Conservation (phyloP, 2,113 vertebrate genomes). For the Chelonoidis abingdonii region DNA sequence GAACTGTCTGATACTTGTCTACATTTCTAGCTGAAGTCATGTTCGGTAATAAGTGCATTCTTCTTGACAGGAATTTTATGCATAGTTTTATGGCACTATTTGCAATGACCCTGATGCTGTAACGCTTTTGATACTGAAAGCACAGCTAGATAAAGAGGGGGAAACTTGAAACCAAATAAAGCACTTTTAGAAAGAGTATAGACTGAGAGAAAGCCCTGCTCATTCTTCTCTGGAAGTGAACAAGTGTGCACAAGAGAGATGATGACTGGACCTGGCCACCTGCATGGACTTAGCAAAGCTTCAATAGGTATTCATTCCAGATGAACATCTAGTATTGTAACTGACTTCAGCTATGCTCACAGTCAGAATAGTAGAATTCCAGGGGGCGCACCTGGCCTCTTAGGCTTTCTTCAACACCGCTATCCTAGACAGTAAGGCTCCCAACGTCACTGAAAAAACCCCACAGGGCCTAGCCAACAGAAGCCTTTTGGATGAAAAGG, state of each 20-base stretch:
- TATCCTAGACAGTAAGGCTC: not conserved
- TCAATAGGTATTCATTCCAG: not conserved
- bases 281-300: not conserved
- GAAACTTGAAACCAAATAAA: not conserved
- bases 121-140: not conserved
- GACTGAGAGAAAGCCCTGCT: not conserved
- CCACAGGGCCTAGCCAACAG: not conserved
- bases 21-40: accelerated
- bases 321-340: not conserved
- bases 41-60: accelerated
- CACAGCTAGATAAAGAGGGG: not conserved
- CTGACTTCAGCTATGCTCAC: not conserved
- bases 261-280: not conserved
- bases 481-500: not conserved
- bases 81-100: not conserved
- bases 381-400: not conserved
- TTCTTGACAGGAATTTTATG: conserved; percentile 16
- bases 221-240: accelerated
- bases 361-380: not conserved
- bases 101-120: not conserved
- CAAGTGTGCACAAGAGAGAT: accelerated
- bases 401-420: not conserved
- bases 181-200: not conserved
- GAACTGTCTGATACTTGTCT: not conserved
- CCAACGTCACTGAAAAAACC: not conserved